Base-by-base conservation (phyloP, 2,113 vertebrate species). In the Potamarius usumacintae region DNA sequence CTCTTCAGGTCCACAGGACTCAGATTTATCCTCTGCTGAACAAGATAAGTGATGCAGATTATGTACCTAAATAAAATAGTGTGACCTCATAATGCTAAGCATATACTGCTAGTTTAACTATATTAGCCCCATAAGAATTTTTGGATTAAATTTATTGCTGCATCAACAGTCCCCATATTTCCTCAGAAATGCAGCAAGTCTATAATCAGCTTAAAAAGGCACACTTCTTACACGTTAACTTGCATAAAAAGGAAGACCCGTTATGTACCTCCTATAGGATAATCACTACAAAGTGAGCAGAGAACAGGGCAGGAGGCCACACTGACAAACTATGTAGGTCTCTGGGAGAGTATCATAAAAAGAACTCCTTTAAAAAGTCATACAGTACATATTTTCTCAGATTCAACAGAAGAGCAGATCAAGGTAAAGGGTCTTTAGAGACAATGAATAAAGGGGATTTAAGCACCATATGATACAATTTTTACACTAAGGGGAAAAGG, bases 11-110 rank as follows among this genome's bases (percentile, higher is more conserved):
- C 20, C 87, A 17, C 90, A 86, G 55, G 78, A 69, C 63, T 77
- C 86, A 15, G 78, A 63, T 86, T 92, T 91, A 25, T 57, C 58
- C 77, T 93, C 93, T 52, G 34, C 93, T 93, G 15, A 84, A 65
- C 63, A 65, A n/a, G 25, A 58, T 15, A 78, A 52, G 3, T 67
- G 30, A 82, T 55, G 22, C 25, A 82, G 17, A 50, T 87, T 63
- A 81, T 57, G 22, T 17, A 81, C 55, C 30, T 86, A 69, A 86
- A 80, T 57, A 42, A 50, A 72, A n/a, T 14, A 86, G 53, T 62
- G 55, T 27, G 15, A 62, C 34, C 72, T 85, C 48, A 20, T 22
- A 52, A 60, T 42, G 72, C 25, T 27, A 77, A 50, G 15, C 18
- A 60, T 77, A 58, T 48, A 20, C 22, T 62, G 55, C 57, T 48